These are phyloP conservation scores for Scartelaos histophorus DNA, from an alignment of 2,113 vertebrate genomes.

Conservation along the genomic window DNA sequence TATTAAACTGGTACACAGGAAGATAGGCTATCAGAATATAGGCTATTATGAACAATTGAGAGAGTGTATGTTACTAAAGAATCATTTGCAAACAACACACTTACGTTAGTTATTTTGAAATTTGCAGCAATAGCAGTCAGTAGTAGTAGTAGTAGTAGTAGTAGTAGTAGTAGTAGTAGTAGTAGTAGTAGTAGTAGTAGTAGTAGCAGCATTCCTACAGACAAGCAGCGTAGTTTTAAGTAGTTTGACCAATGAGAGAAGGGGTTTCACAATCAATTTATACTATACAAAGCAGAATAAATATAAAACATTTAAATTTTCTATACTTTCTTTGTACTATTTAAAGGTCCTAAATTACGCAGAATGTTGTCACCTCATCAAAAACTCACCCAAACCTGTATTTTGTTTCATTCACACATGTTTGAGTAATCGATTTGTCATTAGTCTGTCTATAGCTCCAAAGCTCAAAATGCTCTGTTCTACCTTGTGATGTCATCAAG, in stretches of 20 bases:
- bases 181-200: background rate
- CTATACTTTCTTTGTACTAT: background rate
- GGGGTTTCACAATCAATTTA: background rate
- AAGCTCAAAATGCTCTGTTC: too few species aligned
- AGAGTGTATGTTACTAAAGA: background rate
- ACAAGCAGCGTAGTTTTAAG: background rate
- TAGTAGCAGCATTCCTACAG: background rate
- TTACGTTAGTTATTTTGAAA: too few species aligned
- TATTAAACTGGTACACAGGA: conserved; percentile 20
- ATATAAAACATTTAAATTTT: background rate
- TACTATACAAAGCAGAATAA: background rate
- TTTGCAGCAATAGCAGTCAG: background rate
- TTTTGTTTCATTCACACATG: too few species aligned
- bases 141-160: background rate
- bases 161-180: background rate
- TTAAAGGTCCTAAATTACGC: too few species aligned
- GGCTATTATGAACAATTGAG: background rate
- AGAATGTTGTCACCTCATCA: too few species aligned
- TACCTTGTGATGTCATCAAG: too few species aligned
- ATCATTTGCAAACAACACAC: background rate
- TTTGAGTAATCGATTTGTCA: too few species aligned
- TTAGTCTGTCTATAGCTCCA: too few species aligned
- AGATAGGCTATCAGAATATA: conserved; percentile 8
- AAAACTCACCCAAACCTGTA: too few species aligned
- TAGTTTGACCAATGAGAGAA: background rate